A percentile compares a stretch with the other conserved stretches of the same genome.
phyloP scores from a whole-genome alignment of 2,888 invertebrate genomes.

The Eilema caniola region DNA sequence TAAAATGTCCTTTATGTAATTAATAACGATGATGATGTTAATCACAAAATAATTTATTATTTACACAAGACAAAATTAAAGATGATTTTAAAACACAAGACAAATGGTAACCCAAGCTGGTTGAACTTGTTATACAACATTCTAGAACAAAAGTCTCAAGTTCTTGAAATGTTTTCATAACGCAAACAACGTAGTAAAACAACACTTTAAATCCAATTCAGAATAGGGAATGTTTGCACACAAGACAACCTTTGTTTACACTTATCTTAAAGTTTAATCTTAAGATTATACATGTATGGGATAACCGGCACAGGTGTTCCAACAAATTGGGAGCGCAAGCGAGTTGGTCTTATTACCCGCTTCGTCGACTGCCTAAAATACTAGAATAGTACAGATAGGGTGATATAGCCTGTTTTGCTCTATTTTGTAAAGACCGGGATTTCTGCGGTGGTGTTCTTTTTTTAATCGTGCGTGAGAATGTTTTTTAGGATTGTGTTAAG shows the following conservation, averaged over 20 bases:
- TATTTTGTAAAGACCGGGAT: slow-evolving; percentile 19
- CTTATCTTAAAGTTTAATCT: slow-evolving; percentile 54
- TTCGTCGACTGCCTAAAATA: slow-evolving; percentile 47
- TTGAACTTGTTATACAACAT: not conserved
- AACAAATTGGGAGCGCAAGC: slow-evolving; percentile 58
- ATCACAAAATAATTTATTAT: too few species aligned
- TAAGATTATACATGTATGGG: slow-evolving; percentile 53
- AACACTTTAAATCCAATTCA: slow-evolving; percentile 22
- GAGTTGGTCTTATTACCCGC: slow-evolving; percentile 44
- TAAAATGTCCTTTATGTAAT: too few species aligned
- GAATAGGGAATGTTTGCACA: slow-evolving; percentile 24
- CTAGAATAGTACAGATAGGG: slow-evolving; percentile 35
- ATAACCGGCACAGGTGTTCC: slow-evolving; percentile 60
- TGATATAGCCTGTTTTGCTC: slow-evolving; percentile 27
- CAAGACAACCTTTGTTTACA: slow-evolving; percentile 49
- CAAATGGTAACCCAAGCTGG: not conserved
- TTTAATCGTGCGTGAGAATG: slow-evolving; percentile 5
- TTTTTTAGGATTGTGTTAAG: slow-evolving; percentile 15
- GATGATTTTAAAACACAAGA: not conserved
- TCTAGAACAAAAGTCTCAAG: slow-evolving; percentile 6
- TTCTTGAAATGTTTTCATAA: slow-evolving; percentile 5
- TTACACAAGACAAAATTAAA: not conserved
- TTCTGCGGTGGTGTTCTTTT: slow-evolving; percentile 24
- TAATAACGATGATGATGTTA: too few species aligned
- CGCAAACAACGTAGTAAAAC: slow-evolving; percentile 4